Base-by-base conservation (phyloP, 2,888 invertebrate genomes). In the Formica aserva region DNA sequence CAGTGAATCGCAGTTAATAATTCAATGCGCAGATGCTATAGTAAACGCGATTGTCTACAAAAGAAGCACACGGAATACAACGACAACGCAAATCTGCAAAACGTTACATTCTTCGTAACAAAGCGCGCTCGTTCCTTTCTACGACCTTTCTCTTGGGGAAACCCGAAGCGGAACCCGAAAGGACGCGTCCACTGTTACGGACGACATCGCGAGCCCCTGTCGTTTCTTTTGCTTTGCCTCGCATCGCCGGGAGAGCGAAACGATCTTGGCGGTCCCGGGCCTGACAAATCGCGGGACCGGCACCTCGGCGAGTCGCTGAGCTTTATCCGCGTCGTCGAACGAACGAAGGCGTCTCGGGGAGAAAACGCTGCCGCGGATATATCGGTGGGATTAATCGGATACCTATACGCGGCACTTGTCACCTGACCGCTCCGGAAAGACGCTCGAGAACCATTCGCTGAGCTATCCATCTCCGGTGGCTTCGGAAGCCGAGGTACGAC, bases 261-360 rank as follows among this genome's bases (percentile, higher is more conserved):
- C 87, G 87, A 89, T 82, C 66, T 65, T 52, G 52, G 38, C 29
- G 41, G 15, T 65, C 72, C 55, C 9, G 45, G 71, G 26, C 45
- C 83, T 85, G 89, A 89, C 85, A 89, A 89, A 89, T 89, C 86
- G 86, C 60, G 18, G 85, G 72, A 76, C 86, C 84, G 80, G 67
- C 78, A 76, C 65, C 83, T 83, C 76, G 63, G 83, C 83, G 81
- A 89, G 57, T 57, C 83, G 65, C 77, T 66, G 82, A 82, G 67
- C 84, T 89, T 89, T 89, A 83, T 88, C 77, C 80, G 32, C 66
- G 89, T 88, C 67, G 88, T 86, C 88, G 84, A 84, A 83, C 69
- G 84, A 74, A 75, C 55, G 62, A 72, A 74, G 52, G 71, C 45
- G 62, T 57, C 83, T 35, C 66, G 63, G 65, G 69, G 76, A 82